phyloP scores from a whole-genome alignment of 2,113 vertebrate genomes.

The Rhinichthys klamathensis region DNA sequence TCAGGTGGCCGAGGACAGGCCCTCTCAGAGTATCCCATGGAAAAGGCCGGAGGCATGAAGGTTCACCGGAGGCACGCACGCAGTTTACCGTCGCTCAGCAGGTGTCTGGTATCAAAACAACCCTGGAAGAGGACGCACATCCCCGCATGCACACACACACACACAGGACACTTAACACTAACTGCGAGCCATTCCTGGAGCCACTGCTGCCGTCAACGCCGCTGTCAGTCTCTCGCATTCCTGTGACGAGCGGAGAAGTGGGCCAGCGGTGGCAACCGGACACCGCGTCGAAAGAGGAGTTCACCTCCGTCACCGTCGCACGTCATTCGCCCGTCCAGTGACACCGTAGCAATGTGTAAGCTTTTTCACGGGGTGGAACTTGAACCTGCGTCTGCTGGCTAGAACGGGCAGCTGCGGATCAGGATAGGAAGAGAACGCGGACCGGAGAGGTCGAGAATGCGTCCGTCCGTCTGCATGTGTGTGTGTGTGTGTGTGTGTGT shows the following conservation, averaged over 20 bases:
- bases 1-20: constrained; percentile 26
- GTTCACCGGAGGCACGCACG: constrained; percentile 14
- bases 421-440: constrained; percentile 59
- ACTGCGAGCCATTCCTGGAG: constrained; percentile 67
- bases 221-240: constrained; percentile 75
- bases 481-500: constrained; percentile 14
- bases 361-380: constrained; percentile 78
- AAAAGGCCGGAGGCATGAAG: constrained; percentile 46
- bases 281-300: constrained; percentile 69
- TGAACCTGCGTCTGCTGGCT: constrained; percentile 68
- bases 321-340: constrained; percentile 78
- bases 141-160: constrained; percentile 48
- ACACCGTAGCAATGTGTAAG: constrained; percentile 79
- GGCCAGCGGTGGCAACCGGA: constrained; percentile 75
- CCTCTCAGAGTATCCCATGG: constrained; percentile 46
- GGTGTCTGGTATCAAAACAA: constrained; percentile 79
- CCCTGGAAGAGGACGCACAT: constrained; percentile 59
- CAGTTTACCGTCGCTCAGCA: constrained; percentile 66
- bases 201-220: constrained; percentile 69
- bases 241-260: constrained; percentile 69
- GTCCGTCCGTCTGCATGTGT: constrained; percentile 22
- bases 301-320: constrained; percentile 65
- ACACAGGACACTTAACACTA: constrained; percentile 63
- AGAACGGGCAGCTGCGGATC: constrained; percentile 68
- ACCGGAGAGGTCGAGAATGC: constrained; percentile 26